A percentile compares a stretch with the other conserved stretches of the same genome.
phyloP scores from a whole-genome alignment of 1,140 invertebrate genomes.

The Megalopta genalis region DNA sequence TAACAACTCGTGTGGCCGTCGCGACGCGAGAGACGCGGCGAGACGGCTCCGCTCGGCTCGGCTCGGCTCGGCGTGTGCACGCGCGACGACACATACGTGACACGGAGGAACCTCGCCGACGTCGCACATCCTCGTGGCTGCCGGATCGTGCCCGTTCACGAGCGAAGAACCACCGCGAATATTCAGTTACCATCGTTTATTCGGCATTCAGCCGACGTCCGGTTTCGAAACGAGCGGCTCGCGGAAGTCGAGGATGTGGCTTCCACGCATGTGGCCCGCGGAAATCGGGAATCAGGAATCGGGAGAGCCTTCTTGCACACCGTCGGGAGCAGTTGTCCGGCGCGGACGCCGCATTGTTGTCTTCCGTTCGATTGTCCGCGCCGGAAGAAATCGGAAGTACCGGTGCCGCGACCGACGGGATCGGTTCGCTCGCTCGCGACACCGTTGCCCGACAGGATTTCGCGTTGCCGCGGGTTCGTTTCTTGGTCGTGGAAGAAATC shows the following conservation, averaged over 20 bases:
- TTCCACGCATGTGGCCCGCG: neutral
- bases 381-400: too few relatives aligned
- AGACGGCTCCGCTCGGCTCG: too few relatives aligned
- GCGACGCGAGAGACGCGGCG: too few relatives aligned
- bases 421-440: too few relatives aligned
- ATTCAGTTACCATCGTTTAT: neutral
- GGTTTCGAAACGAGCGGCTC: neutral
- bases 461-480: too few relatives aligned
- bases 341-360: too few relatives aligned
- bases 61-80: neutral
- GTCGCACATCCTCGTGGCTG: slow-evolving; percentile 12
- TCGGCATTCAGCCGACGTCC: neutral
- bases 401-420: too few relatives aligned
- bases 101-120: slow-evolving; percentile 37
- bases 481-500: neutral
- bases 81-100: slow-evolving; percentile 38
- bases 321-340: too few relatives aligned
- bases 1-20: slow-evolving; percentile 25
- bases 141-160: neutral
- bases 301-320: too few relatives aligned
- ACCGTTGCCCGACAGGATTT: too few relatives aligned
- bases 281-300: slow-evolving; percentile 1
- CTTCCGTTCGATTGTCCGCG: too few relatives aligned
- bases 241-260: slow-evolving; percentile 1
- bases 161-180: neutral